Evolutionary conservation across 2,888 invertebrate genomes (phyloP).

Genomic region (Pyrrhia umbra): DNA sequence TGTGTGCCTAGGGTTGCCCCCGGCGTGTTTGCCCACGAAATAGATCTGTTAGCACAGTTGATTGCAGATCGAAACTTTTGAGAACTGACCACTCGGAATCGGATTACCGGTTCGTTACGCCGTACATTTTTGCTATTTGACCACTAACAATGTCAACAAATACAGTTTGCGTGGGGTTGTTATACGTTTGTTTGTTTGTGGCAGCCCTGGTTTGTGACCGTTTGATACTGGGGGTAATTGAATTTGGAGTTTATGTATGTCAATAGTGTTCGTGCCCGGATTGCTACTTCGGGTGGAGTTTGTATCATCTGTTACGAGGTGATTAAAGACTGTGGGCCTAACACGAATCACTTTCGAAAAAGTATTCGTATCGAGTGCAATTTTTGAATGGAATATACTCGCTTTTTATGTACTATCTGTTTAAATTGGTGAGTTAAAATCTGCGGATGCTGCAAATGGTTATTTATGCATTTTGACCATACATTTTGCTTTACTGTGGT

Average conservation of each 20-base stretch:
- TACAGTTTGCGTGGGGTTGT: constrained; percentile 66
- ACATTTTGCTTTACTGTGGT: no score
- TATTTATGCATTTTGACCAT: no score
- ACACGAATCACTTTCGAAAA: no score
- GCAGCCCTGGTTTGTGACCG: constrained; percentile 68
- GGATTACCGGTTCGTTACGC: constrained; percentile 85
- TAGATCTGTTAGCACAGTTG: constrained; percentile 84
- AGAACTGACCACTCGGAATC: constrained; percentile 85
- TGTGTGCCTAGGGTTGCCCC: constrained; percentile 69
- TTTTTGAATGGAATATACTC: no score
- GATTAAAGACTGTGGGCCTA: no score
- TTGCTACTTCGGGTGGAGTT: background rate
- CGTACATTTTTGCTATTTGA: constrained; percentile 83
- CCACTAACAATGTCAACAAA: constrained; percentile 83
- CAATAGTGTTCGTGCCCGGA: constrained; percentile 34
- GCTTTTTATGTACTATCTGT: no score
- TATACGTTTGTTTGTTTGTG: constrained; percentile 68
- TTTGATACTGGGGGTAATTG: constrained; percentile 62
- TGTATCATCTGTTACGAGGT: background rate
- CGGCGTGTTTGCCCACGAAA: constrained; percentile 80
- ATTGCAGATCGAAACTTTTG: constrained; percentile 85
- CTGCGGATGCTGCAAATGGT: no score
- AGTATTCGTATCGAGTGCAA: no score
- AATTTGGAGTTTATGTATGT: constrained; percentile 61
- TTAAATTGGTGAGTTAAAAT: no score